These are phyloP conservation scores for Pogoniulus pusillus DNA, from an alignment of 2,797 vertebrate genomes.

Conservation along the genomic window DNA sequence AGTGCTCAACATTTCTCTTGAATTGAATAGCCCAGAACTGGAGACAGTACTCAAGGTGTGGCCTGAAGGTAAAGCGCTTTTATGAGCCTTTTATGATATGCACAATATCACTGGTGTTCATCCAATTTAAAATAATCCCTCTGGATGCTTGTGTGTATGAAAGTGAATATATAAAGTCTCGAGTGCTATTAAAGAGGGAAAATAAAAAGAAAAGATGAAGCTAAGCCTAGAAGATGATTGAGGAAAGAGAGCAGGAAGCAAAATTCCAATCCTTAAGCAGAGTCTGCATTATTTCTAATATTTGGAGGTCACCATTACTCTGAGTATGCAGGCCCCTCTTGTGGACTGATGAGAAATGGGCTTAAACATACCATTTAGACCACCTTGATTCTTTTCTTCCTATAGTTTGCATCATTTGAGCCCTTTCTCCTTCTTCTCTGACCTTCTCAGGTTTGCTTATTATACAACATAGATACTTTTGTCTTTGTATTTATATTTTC, in stretches of 20 bases:
- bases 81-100: neutral
- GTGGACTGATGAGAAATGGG: neutral
- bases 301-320: neutral
- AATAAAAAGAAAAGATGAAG: neutral
- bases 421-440: neutral
- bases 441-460: neutral
- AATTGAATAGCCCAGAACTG: no score
- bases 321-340: neutral
- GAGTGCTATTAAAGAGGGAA: neutral
- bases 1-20: no score
- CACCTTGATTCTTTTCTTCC: neutral
- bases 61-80: no score
- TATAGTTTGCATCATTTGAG: neutral
- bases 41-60: no score
- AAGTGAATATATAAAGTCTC: neutral
- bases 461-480: neutral
- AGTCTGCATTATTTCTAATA: neutral
- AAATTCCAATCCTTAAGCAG: neutral
- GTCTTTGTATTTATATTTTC: neutral
- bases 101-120: neutral
- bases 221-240: neutral
- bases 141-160: neutral
- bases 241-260: neutral
- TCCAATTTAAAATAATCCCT: neutral
- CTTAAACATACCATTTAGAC: neutral